Percentiles rank a stretch among this genome's conserved stretches.
Evolutionary conservation across 2,888 invertebrate species (phyloP).

Genomic region (Lasioglossum vierecki): DNA sequence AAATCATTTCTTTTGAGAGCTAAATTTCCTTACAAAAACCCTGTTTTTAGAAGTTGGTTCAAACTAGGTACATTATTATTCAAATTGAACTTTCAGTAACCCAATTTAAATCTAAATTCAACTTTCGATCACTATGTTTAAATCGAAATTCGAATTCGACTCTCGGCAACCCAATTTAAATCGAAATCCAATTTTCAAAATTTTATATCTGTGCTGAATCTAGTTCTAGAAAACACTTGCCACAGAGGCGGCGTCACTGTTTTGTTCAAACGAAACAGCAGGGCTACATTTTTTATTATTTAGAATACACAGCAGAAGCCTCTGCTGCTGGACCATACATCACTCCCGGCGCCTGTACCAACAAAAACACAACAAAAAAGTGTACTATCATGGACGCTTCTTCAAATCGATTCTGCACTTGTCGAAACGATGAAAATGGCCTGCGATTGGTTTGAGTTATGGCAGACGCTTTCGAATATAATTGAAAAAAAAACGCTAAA

Average conservation of each 20-base stretch:
- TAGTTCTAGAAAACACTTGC: neutral
- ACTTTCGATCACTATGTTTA: too few relatives aligned
- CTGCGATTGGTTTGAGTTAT: conserved; percentile 18
- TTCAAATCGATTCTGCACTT: conserved; percentile 29
- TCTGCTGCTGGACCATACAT: conserved; percentile 9
- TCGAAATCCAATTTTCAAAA: too few relatives aligned
- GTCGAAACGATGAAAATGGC: conserved; percentile 23
- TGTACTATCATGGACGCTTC: neutral
- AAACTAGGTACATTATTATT: too few relatives aligned
- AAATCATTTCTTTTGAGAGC: too few relatives aligned
- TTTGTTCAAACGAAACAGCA: neutral
- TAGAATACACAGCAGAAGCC: neutral
- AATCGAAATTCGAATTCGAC: too few relatives aligned
- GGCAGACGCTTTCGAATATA: conserved; percentile 19
- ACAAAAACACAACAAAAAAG: neutral
- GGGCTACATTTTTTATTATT: conserved; percentile 2
- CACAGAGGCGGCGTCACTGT: neutral
- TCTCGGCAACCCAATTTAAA: too few relatives aligned
- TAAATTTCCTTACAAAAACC: too few relatives aligned
- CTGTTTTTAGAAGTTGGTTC: too few relatives aligned
- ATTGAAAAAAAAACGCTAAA: conserved; percentile 11
- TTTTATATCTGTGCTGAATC: too few relatives aligned
- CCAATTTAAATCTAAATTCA: too few relatives aligned
- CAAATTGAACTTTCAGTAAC: too few relatives aligned
- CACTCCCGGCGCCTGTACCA: neutral